Percentiles rank a stretch among this genome's conserved stretches.
phyloP scores from a whole-genome alignment of 2,888 invertebrate species.

The Bunonema sp. region DNA sequence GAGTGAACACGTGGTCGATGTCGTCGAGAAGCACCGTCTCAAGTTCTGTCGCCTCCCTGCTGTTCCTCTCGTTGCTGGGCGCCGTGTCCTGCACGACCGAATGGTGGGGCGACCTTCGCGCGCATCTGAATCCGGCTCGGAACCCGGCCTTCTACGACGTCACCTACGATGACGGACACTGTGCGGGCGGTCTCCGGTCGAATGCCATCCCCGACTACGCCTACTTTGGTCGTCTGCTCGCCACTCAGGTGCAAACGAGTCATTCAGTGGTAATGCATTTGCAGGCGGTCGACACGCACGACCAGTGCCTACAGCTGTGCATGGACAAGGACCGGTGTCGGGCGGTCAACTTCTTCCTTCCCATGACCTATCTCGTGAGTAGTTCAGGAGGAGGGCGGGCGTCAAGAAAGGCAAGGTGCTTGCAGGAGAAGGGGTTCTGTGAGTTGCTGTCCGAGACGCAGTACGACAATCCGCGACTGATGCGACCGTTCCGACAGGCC shows the following conservation, averaged over 20 bases:
- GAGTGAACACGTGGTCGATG: no score
- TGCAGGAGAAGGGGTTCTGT: constrained; percentile 34
- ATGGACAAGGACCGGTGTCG: constrained; percentile 30
- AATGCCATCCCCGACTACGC: constrained; percentile 42
- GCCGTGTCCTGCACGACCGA: constrained; percentile 27
- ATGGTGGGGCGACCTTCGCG: constrained; percentile 42
- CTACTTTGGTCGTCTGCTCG: constrained; percentile 40
- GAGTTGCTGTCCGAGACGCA: constrained; percentile 38
- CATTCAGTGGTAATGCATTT: no score
- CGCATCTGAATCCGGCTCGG: constrained; percentile 34
- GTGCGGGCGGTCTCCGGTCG: constrained; percentile 33
- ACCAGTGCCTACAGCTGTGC: constrained; percentile 30
- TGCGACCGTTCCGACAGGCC: constrained; percentile 39
- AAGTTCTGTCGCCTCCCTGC: no score
- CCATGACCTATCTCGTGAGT: constrained; percentile 27
- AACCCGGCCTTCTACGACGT: constrained; percentile 39
- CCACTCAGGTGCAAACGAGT: no score
- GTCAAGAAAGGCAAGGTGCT: no score
- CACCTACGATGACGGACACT: constrained; percentile 37
- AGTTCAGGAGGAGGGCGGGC: no score
- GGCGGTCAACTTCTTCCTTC: constrained; percentile 40
- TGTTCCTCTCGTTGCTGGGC: constrained; percentile 1
- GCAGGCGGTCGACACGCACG: constrained; percentile 13
- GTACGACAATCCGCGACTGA: constrained; percentile 38
- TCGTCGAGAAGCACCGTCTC: no score